Evolutionary conservation across 2,797 vertebrate genomes (phyloP).

Genomic region (Macropus fuliginosus): DNA sequence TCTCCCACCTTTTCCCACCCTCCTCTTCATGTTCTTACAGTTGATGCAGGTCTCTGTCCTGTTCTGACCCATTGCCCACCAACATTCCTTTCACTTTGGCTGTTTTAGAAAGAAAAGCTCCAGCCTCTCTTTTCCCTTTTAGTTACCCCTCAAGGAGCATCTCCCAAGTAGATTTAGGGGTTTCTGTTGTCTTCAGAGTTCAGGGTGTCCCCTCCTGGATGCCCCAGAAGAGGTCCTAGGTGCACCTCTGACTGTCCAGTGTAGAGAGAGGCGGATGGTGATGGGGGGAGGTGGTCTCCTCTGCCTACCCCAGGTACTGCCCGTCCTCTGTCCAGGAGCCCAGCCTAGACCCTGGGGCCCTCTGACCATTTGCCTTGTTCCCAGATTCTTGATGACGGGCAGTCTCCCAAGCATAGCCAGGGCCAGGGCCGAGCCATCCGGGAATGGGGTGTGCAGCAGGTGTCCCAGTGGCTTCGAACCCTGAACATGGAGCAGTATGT

Average conservation of each 20-base stretch:
- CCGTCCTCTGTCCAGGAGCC: not conserved
- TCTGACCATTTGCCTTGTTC: constrained; percentile 64
- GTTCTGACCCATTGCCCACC: not conserved
- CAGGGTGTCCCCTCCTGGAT: too few species aligned
- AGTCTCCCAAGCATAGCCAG: constrained; percentile 90
- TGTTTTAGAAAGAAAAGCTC: not conserved
- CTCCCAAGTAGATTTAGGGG: not conserved
- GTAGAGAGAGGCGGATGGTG: not conserved
- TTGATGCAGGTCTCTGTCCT: not conserved
- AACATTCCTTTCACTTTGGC: constrained; percentile 20
- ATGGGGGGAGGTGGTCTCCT: not conserved
- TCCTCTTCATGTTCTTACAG: not conserved
- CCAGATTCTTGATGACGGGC: constrained; percentile 94
- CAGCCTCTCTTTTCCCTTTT: too few species aligned
- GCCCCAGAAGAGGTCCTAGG: not conserved
- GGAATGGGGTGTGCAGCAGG: constrained; percentile 96
- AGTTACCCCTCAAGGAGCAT: not conserved
- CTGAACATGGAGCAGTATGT: constrained; percentile 94
- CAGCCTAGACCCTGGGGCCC: constrained; percentile 5
- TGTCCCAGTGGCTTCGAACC: constrained; percentile 93
- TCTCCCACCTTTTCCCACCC: not conserved
- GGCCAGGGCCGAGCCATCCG: constrained; percentile 89
- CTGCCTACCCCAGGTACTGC: not conserved
- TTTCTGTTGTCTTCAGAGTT: not conserved
- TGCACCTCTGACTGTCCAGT: not conserved